Percentiles rank a stretch among this genome's conserved stretches.
Evolutionary conservation across 2,888 invertebrate species (phyloP).

Genomic region (Polylopha cassiicola): DNA sequence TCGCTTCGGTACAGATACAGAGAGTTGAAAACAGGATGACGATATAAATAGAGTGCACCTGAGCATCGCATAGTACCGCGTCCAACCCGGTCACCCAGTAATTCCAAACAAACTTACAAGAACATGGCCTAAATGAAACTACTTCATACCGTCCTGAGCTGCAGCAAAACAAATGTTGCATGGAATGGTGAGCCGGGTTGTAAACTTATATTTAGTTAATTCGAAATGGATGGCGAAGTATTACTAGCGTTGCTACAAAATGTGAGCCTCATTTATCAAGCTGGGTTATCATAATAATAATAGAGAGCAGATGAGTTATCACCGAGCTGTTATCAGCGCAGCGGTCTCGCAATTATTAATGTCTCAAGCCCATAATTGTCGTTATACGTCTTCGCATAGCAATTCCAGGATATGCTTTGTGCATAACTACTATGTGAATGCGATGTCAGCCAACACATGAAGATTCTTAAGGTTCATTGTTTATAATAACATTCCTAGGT

Average conservation of each 20-base stretch:
- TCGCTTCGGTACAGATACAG: conserved; percentile 8
- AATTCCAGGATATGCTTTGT: conserved; percentile 4
- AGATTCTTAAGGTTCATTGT: conserved; percentile 7
- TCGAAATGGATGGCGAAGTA: no score
- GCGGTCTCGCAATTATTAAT: conserved; percentile 5
- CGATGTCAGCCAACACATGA: conserved; percentile 2
- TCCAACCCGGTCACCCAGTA: conserved; percentile 31
- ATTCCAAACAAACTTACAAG: conserved; percentile 7
- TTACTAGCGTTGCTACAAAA: neutral
- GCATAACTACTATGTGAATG: conserved; percentile 5
- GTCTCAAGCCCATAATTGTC: conserved; percentile 6
- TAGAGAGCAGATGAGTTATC: conserved; percentile 8
- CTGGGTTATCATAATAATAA: neutral
- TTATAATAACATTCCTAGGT: conserved; percentile 10
- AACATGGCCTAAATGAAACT: neutral
- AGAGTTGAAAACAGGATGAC: conserved; percentile 25
- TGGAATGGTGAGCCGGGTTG: no score
- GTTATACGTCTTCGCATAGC: conserved; percentile 13
- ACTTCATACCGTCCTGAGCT: no score
- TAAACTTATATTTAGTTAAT: no score
- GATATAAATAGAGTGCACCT: conserved; percentile 36
- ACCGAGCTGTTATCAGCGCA: conserved; percentile 11
- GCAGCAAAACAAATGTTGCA: no score
- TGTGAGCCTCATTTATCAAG: neutral
- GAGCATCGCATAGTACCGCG: conserved; percentile 25